These are phyloP conservation scores for Crossocerus cetratus DNA, from an alignment of 2,888 invertebrate species.

Conservation along the genomic window DNA sequence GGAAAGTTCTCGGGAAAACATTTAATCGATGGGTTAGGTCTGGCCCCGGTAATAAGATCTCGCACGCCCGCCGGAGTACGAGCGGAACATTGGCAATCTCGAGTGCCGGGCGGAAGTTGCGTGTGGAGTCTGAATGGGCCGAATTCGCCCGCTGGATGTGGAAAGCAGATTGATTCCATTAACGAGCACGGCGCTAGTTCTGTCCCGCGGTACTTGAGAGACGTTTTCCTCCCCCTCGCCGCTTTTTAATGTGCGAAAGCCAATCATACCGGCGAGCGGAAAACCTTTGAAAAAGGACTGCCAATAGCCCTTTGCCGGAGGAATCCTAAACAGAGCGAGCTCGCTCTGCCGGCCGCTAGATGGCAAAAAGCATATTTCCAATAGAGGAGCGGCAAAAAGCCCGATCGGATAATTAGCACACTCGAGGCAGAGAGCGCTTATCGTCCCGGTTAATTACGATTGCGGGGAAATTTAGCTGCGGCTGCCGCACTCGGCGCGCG, in stretches of 20 bases:
- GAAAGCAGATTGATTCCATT: no score
- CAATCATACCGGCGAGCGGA: background rate
- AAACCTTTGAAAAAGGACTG: no score
- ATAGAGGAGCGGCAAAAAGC: background rate
- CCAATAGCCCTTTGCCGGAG: no score
- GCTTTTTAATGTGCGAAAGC: no score
- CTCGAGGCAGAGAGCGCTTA: slow-evolving; percentile 1
- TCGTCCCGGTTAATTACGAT: slow-evolving; percentile 1
- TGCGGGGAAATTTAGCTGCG: background rate
- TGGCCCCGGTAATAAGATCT: slow-evolving; percentile 9
- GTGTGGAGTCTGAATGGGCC: no score
- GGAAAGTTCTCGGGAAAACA: slow-evolving; percentile 2
- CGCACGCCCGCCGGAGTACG: background rate
- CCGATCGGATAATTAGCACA: background rate
- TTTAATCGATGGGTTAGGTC: slow-evolving; percentile 19
- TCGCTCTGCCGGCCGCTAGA: no score
- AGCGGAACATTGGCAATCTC: no score
- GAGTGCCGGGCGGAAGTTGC: no score
- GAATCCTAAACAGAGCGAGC: background rate
- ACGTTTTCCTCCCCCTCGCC: no score
- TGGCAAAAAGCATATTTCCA: background rate
- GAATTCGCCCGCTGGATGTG: no score
- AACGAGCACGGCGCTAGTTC: no score
- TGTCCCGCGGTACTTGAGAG: no score
- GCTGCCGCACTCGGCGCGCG: background rate